Conservation (phyloP, 2,797 vertebrate genomes). For the Cirrhinus mrigala region DNA sequence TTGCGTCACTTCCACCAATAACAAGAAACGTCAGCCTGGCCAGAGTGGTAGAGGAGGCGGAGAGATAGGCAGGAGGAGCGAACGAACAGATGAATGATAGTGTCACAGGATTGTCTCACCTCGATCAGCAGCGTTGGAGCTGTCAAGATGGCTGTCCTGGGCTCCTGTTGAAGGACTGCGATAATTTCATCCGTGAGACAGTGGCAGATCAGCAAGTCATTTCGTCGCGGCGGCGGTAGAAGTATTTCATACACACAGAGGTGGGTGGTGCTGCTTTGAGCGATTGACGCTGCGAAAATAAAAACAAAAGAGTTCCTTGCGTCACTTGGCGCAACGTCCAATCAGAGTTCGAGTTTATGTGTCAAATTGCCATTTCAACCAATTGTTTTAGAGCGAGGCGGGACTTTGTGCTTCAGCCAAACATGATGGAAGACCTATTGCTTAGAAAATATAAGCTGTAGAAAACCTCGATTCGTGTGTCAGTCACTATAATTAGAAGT, state of each 20-base stretch:
- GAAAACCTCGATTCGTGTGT: not conserved
- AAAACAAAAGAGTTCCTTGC: not conserved
- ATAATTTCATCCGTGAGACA: slow-evolving; percentile 65
- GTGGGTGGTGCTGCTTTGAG: slow-evolving; percentile 68
- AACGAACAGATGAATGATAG: slow-evolving; percentile 56
- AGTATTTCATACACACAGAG: slow-evolving; percentile 71
- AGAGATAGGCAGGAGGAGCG: slow-evolving; percentile 59
- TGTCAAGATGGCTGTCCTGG: slow-evolving; percentile 59
- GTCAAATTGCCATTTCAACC: slow-evolving; percentile 59
- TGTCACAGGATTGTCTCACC: slow-evolving; percentile 44
- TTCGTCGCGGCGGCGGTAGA: slow-evolving; percentile 77
- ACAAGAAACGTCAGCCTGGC: slow-evolving; percentile 74
- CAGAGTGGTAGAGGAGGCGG: slow-evolving; percentile 52
- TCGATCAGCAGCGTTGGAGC: slow-evolving; percentile 10
- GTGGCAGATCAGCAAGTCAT: slow-evolving; percentile 59
- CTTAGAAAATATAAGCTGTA: slow-evolving; percentile 13
- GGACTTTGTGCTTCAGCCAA: slow-evolving; percentile 66
- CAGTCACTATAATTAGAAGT: not conserved
- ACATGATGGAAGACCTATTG: slow-evolving; percentile 59
- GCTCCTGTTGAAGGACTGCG: slow-evolving; percentile 38
- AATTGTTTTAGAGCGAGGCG: slow-evolving; percentile 62
- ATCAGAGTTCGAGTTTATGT: not conserved
- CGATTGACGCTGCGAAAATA: slow-evolving; percentile 26
- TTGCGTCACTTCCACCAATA: slow-evolving; percentile 79
- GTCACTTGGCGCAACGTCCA: slow-evolving; percentile 29